Conservation (phyloP, 2,888 invertebrate species). For the Taenaris catops region DNA sequence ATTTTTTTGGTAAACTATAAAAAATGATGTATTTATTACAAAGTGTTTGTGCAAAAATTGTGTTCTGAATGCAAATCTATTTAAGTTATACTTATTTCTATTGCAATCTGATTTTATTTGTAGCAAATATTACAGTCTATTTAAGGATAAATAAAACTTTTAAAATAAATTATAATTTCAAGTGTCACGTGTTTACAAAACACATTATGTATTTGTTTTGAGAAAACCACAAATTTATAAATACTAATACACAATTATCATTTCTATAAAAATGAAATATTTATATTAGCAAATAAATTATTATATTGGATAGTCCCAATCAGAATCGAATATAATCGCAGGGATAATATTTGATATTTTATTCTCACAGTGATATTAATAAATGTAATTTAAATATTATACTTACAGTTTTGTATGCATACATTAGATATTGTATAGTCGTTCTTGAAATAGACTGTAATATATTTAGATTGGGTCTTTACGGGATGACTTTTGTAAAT, state of each 20-base stretch:
- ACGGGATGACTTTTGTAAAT: conserved; percentile 74
- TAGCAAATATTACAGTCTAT: conserved; percentile 16
- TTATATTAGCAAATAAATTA: no score
- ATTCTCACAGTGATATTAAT: conserved; percentile 1
- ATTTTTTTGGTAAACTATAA: conserved; percentile 37
- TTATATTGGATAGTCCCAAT: background rate
- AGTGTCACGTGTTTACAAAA: no score
- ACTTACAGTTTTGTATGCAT: background rate
- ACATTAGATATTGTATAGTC: background rate
- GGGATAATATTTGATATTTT: background rate
- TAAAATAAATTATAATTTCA: no score
- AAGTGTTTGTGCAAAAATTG: conserved; percentile 37
- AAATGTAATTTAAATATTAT: no score
- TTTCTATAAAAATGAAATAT: no score
- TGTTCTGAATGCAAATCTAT: conserved; percentile 43
- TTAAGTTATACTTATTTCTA: conserved; percentile 30
- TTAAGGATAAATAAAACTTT: background rate
- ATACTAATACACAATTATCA: no score
- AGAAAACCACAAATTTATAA: no score
- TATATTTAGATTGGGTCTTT: conserved; percentile 58
- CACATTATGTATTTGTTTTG: no score
- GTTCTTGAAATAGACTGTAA: conserved; percentile 30
- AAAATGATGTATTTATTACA: conserved; percentile 40
- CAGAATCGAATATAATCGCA: background rate
- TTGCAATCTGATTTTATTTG: conserved; percentile 20